Evolutionary conservation across 1,140 invertebrate genomes (phyloP).

Genomic region (Drosophila quadrilineata): DNA sequence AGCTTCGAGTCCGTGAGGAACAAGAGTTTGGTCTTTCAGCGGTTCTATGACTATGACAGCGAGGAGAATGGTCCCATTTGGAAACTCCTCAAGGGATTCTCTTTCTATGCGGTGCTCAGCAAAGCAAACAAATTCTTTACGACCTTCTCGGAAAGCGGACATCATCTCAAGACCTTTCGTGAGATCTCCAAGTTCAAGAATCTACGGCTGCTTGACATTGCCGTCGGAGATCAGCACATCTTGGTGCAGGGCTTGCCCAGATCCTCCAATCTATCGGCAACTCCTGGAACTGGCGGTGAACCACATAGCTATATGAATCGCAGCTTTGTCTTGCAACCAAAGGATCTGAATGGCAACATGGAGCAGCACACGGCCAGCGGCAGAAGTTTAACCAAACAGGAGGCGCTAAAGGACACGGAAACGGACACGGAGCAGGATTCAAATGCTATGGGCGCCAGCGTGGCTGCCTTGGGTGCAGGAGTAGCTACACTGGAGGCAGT

Average conservation of each 20-base stretch:
- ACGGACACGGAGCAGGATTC: constrained; percentile 22
- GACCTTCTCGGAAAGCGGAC: constrained; percentile 79
- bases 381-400: constrained; percentile 49
- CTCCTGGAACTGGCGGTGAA: constrained; percentile 37
- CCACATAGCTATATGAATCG: constrained; percentile 53
- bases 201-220: constrained; percentile 69
- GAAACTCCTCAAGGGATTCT: constrained; percentile 72
- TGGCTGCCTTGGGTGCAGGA: constrained; percentile 19
- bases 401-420: constrained; percentile 35
- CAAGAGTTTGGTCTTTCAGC: constrained; percentile 76
- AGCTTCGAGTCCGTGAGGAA: constrained; percentile 72
- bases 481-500: constrained; percentile 57
- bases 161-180: constrained; percentile 80
- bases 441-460: constrained; percentile 18
- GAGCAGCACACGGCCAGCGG: constrained; percentile 41
- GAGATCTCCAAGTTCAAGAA: constrained; percentile 80
- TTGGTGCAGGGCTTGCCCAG: constrained; percentile 75
- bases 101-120: constrained; percentile 74
- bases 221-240: constrained; percentile 74
- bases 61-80: constrained; percentile 81
- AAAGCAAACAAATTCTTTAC: constrained; percentile 80
- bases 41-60: constrained; percentile 79
- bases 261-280: constrained; percentile 54
- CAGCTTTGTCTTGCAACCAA: constrained; percentile 53
- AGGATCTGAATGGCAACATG: constrained; percentile 44